Conservation (phyloP, 2,888 invertebrate species). For the Phalera bucephala region DNA sequence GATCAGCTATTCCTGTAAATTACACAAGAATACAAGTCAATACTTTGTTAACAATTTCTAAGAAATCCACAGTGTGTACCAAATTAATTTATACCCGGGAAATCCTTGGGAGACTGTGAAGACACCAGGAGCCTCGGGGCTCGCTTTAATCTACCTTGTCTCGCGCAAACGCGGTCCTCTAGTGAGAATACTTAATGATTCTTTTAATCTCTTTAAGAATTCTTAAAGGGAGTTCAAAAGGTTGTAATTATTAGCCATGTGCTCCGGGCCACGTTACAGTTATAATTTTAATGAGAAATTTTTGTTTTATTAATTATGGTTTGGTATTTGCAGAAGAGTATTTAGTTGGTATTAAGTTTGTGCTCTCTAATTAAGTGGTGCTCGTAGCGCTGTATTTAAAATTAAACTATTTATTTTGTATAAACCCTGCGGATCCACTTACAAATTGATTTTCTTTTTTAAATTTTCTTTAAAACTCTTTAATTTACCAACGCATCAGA, state of each 20-base stretch:
- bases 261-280: constrained; percentile 13
- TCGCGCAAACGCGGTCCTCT: constrained; percentile 40
- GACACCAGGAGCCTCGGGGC: constrained; percentile 45
- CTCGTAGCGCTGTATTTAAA: too few relatives aligned
- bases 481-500: too few relatives aligned
- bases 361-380: too few relatives aligned
- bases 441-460: too few relatives aligned
- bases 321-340: too few relatives aligned
- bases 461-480: too few relatives aligned
- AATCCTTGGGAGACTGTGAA: constrained; percentile 6
- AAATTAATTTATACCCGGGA: constrained; percentile 16
- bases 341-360: too few relatives aligned
- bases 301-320: constrained; percentile 29
- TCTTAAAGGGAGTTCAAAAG: constrained; percentile 67
- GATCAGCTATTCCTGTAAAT: too few relatives aligned
- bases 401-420: too few relatives aligned
- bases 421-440: too few relatives aligned
- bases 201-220: constrained; percentile 77
- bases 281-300: constrained; percentile 22
- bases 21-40: too few relatives aligned
- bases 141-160: constrained; percentile 72
- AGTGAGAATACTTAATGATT: constrained; percentile 78
- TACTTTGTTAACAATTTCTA: too few relatives aligned
- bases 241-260: constrained; percentile 39
- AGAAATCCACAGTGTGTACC: constrained; percentile 4